phyloP scores from a whole-genome alignment of 2,113 vertebrate genomes.

The Scomber japonicus region DNA sequence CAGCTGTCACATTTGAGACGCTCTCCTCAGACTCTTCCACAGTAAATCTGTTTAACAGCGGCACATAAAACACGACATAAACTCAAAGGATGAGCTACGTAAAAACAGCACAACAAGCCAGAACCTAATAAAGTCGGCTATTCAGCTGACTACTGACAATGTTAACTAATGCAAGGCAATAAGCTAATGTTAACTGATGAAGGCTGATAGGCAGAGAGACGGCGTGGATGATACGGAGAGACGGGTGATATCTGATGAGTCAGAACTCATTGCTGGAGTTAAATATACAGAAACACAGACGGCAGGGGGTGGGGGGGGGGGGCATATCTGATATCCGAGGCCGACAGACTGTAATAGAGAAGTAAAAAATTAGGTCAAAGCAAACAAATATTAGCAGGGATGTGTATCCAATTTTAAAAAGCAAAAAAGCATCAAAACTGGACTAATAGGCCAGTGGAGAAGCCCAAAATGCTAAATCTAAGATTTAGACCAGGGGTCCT shows the following conservation, averaged over 20 bases:
- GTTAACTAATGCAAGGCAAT: conserved; percentile 39
- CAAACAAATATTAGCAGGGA: neutral
- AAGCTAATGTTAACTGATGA: conserved; percentile 58
- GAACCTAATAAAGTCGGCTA: conserved; percentile 38
- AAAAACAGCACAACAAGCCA: conserved; percentile 56
- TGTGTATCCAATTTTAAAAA: no score
- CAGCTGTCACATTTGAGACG: conserved; percentile 65
- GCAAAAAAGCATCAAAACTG: no score
- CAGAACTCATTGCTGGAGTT: neutral
- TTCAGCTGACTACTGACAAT: conserved; percentile 41
- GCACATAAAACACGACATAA: conserved; percentile 61
- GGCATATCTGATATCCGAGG: neutral
- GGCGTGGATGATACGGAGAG: conserved; percentile 1
- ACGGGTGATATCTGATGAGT: neutral
- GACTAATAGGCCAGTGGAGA: no score
- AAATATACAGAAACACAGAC: neutral
- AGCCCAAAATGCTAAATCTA: no score
- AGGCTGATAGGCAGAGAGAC: neutral
- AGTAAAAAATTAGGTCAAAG: neutral
- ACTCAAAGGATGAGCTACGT: conserved; percentile 62
- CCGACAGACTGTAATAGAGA: neutral
- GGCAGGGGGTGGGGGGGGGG: neutral
- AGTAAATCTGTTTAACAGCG: conserved; percentile 71
- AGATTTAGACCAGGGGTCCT: no score
- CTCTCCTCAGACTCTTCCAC: conserved; percentile 56